Conservation (phyloP, 2,888 invertebrate species). For the Hirtodrosophila alboralis region DNA sequence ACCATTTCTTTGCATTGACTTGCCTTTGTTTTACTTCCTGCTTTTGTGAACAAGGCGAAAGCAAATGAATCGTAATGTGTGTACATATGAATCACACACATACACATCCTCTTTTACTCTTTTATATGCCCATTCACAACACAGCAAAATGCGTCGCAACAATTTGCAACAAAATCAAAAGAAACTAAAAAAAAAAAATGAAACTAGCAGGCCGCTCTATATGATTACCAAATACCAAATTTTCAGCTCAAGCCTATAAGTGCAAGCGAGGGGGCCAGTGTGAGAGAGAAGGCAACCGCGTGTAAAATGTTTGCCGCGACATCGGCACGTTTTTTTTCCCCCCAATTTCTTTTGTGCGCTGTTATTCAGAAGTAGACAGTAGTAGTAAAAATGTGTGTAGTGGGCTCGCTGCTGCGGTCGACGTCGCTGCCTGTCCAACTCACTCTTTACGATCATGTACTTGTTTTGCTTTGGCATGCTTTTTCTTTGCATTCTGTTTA, state of each 20-base stretch:
- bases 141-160: slow-evolving; percentile 43
- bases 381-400: slow-evolving; percentile 51
- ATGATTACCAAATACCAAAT: slow-evolving; percentile 29
- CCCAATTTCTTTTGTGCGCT: slow-evolving; percentile 36
- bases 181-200: slow-evolving; percentile 25
- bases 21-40: slow-evolving; percentile 53
- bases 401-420: slow-evolving; percentile 18
- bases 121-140: slow-evolving; percentile 48
- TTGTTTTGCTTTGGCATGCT: slow-evolving; percentile 65
- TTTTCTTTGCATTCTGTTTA: slow-evolving; percentile 66
- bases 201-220: slow-evolving; percentile 24
- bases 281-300: slow-evolving; percentile 36
- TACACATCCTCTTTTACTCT: slow-evolving; percentile 10
- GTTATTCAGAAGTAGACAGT: slow-evolving; percentile 60
- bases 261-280: slow-evolving; percentile 28
- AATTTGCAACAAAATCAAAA: slow-evolving; percentile 32
- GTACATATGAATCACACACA: slow-evolving; percentile 29
- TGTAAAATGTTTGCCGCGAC: slow-evolving; percentile 57
- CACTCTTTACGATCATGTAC: slow-evolving; percentile 66
- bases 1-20: slow-evolving; percentile 33
- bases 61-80: slow-evolving; percentile 7
- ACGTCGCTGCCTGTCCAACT: slow-evolving; percentile 47
- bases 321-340: slow-evolving; percentile 60
- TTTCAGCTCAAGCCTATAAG: slow-evolving; percentile 26
- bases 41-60: slow-evolving; percentile 22